Percentiles rank a stretch among this genome's conserved stretches.
phyloP scores from a whole-genome alignment of 2,888 invertebrate species.

The Leptinotarsa peninsularis region DNA sequence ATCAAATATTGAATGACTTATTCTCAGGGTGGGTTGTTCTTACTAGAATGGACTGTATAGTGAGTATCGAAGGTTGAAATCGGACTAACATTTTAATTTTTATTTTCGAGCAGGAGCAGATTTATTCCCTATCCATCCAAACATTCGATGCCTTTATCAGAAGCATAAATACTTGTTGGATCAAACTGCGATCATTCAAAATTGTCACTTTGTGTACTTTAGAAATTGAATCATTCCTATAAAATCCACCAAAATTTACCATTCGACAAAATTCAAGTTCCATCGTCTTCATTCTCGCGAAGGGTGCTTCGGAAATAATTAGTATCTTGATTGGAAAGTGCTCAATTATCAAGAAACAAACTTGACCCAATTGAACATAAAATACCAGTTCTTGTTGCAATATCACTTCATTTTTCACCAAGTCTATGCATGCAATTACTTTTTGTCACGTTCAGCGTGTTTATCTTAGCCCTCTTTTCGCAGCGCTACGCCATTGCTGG shows the following conservation, averaged over 20 bases:
- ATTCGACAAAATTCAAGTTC: not conserved
- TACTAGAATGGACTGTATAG: no score
- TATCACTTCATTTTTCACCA: slow-evolving; percentile 9
- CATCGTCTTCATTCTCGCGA: not conserved
- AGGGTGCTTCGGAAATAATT: slow-evolving; percentile 12
- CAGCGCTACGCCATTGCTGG: slow-evolving; percentile 25
- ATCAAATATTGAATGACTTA: no score
- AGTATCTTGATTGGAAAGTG: slow-evolving; percentile 19
- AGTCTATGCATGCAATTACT: slow-evolving; percentile 45
- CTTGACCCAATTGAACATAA: slow-evolving; percentile 19
- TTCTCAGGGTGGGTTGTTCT: no score
- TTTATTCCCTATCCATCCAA: not conserved
- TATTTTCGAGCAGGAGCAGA: no score
- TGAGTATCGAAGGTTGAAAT: no score
- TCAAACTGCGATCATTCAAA: no score
- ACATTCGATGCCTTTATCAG: not conserved
- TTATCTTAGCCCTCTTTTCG: slow-evolving; percentile 43
- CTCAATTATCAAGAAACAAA: slow-evolving; percentile 24
- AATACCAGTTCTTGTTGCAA: slow-evolving; percentile 9
- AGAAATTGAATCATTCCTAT: not conserved
- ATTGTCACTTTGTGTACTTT: not conserved
- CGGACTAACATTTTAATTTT: no score
- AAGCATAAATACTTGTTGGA: no score
- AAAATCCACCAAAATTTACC: not conserved
- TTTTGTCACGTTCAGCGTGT: slow-evolving; percentile 48